Evolutionary conservation across 2,797 vertebrate genomes (phyloP).

Genomic region (Gouania willdenowi): DNA sequence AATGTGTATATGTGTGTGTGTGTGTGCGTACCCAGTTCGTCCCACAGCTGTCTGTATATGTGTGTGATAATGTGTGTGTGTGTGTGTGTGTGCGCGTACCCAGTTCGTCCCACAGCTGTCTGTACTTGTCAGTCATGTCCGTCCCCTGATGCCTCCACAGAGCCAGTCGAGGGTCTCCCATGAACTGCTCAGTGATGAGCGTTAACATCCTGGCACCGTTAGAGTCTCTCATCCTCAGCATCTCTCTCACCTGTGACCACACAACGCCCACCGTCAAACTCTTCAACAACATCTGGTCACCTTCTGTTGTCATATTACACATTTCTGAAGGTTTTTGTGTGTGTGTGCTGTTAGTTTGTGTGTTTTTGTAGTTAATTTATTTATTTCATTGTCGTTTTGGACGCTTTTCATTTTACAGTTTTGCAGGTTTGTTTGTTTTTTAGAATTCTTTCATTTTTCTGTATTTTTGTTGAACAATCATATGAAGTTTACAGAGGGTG

Average conservation of each 20-base stretch:
- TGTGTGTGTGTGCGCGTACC: constrained; percentile 68
- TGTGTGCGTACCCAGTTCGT: neutral
- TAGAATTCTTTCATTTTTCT: too few relatives aligned
- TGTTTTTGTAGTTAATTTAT: too few relatives aligned
- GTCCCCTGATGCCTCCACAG: constrained; percentile 96
- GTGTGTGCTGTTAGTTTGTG: too few relatives aligned
- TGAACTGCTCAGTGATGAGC: constrained; percentile 96
- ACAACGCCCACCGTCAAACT: too few relatives aligned
- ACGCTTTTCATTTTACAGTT: too few relatives aligned
- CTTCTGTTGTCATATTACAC: too few relatives aligned
- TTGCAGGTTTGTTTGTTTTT: too few relatives aligned
- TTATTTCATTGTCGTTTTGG: too few relatives aligned
- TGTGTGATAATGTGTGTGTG: neutral
- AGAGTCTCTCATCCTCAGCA: constrained; percentile 97
- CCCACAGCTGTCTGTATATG: neutral
- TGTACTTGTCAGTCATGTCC: constrained; percentile 94
- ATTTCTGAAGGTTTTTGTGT: too few relatives aligned
- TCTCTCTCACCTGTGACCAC: constrained; percentile 86
- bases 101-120: constrained; percentile 95
- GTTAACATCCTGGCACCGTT: constrained; percentile 95
- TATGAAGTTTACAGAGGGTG: too few relatives aligned
- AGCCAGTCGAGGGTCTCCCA: constrained; percentile 89
- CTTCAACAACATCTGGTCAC: too few relatives aligned
- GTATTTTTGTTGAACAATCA: too few relatives aligned
- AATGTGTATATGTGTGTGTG: neutral